Evolutionary conservation across 2,113 vertebrate genomes (phyloP), one percentile per base, ranked within the genome.

Genomic region (Chiloscyllium plagiosum): DNA sequence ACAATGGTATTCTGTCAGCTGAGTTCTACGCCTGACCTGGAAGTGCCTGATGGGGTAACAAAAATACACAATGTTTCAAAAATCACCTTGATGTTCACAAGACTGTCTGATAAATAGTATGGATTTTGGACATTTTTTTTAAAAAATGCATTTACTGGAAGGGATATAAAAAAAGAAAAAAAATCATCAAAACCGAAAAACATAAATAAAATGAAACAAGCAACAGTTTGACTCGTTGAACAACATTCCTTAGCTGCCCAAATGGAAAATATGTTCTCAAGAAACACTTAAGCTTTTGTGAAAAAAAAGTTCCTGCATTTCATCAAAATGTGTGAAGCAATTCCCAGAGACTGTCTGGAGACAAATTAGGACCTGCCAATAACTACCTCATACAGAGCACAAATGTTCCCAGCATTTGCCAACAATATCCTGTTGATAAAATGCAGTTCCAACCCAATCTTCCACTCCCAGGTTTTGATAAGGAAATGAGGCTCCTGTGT

Each of bases 351-450:
- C 89, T 93, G 61, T 66, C 89, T 93, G 89, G 89, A 93, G 89
- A 93, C 56, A 93, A 66, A 93, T 93, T 93, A 93, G 61, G 89
- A 93, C 61, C n/a, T 93, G 89, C 89, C 89, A 93, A 66, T 93
- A 93, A 93, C 89, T 93, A 93, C 89, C 89, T 93, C 89, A 93
- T 93, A 66, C 61, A n/a, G 89, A 93, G 61, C 89, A 93, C 89
- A 93, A 93, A 37, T 93, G 89, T 66, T 93, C 89, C 13, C 89
- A 93, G 89, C 33, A 93, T 93, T 93, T 66, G 61, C 61, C 89
- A 93, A 66, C 89, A 65, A 93, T 66, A 93, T 93, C 89, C 89
- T 66, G 89, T 66, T 93, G 61, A 93, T 93, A 93, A 66, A 66
- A 93, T 37, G 33, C 56, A 37, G 89, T 93, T 93, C 89, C 89